Base-by-base conservation (phyloP, 2,888 invertebrate genomes). In the Phortica magna region DNA sequence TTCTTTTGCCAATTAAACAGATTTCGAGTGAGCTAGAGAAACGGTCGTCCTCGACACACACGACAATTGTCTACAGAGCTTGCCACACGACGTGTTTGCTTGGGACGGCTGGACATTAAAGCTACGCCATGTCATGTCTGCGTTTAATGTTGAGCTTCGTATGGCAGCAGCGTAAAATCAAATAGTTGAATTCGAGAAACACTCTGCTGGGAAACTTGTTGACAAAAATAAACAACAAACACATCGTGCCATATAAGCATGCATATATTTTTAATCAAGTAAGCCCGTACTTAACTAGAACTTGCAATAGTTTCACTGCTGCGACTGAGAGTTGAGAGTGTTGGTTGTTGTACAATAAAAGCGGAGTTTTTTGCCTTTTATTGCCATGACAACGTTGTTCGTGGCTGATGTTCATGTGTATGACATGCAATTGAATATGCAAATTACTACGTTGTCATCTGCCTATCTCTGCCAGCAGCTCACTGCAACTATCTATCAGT, bases 351-450 rank as follows among this genome's bases (percentile, higher is more conserved):
- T 48, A 48, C 3, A 12, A 12, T 6, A 2, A 48, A 48, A 48
- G 9, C 14, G 9, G 48, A 2, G 2, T 48, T 12, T 12, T 48
- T 48, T 48, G 14, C 2, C 7, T 12, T 14, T 48, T 48, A 2
- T 48, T 14, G 10, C 9, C 48, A 9, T 48, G 10, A 48, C 48
- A 48, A 48, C 14, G 48, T 12, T 48, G 48, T 48, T 48, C 14
- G 48, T 12, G 3, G 65, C 14, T 65, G 31, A 39, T 65, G 65
- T n/a, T 65, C 65, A 65, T 41, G 65, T 65, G 41, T 83, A 82
- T 83, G 79, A 82, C 78, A 41, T 83, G 80, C 83, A 84, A 84
- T 84, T 84, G 85, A 84, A 84, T 84, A 84, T 84, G 83, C 83
- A 84, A 84, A 84, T 84, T 84, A 83, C 79, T 79, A 82, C 73